phyloP scores from a whole-genome alignment of 1,140 invertebrate species.

The Drosophila elegans region DNA sequence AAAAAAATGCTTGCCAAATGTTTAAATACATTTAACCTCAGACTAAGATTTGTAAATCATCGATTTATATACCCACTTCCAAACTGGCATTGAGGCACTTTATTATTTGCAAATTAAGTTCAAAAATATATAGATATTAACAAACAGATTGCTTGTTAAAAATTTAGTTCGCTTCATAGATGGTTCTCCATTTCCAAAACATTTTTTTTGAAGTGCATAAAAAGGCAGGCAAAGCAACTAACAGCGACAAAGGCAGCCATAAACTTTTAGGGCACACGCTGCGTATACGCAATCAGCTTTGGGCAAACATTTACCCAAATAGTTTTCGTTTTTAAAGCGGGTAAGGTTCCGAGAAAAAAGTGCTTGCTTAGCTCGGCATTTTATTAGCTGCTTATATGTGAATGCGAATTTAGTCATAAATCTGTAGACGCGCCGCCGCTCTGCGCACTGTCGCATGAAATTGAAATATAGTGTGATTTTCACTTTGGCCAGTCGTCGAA shows the following conservation, averaged over 20 bases:
- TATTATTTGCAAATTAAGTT: too few species aligned
- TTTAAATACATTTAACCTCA: too few species aligned
- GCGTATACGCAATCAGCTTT: constrained; percentile 80
- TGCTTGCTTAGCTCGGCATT: constrained; percentile 79
- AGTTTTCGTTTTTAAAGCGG: constrained; percentile 75
- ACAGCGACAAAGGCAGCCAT: constrained; percentile 61
- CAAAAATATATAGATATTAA: too few species aligned
- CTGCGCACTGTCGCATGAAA: constrained; percentile 76
- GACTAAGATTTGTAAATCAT: too few species aligned
- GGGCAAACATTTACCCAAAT: constrained; percentile 76
- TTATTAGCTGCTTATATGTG: constrained; percentile 81
- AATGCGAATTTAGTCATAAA: constrained; percentile 83
- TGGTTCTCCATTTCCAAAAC: too few species aligned
- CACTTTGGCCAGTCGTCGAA: constrained; percentile 61
- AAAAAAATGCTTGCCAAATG: not conserved
- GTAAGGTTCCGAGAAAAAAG: constrained; percentile 17
- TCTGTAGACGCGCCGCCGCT: constrained; percentile 69
- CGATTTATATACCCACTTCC: too few species aligned
- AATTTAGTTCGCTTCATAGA: too few species aligned
- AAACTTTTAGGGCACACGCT: constrained; percentile 67
- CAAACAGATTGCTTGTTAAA: too few species aligned
- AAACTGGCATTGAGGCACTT: too few species aligned
- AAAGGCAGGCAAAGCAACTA: constrained; percentile 28
- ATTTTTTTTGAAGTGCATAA: not conserved
- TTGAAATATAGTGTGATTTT: constrained; percentile 83